Base-by-base conservation (phyloP, 2,888 invertebrate genomes). In the Rhyacophila evoluta region DNA sequence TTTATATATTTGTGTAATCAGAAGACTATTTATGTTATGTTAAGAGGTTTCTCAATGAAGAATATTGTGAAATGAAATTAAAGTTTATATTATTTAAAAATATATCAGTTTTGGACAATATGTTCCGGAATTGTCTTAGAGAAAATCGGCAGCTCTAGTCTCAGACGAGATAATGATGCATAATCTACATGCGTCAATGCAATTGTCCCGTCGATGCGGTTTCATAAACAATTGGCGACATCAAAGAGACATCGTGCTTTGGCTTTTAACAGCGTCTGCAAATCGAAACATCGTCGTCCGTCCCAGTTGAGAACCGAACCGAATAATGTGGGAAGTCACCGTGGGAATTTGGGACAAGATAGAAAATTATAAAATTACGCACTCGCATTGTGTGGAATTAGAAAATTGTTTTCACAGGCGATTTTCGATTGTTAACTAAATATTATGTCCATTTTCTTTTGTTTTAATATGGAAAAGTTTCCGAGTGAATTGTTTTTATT, bases 291-390 rank as follows among this genome's bases (percentile, higher is more conserved):
- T 6, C 29, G 19, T 55, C 19, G 55, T 8, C 55, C 55, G 55
- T 19, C 55, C 55, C 55, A 55, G 15, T 55, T 55, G 55, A 19
- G 19, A 55, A 55, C 10, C 25, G 25, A 55, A 55, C 55, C 55
- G 25, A 55, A 19, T 55, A 55, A 55, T 55, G 19, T 55, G 55
- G 55, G 55, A 55, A 55, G 8, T 19, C 8, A 19, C 25, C 55
- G 55, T 55, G 55, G 55, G 55, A 55, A 39, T 55, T 55, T 25
- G 25, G 55, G 25, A 10, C 55, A 55, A 55, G 55, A 55, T 39
- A 39, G 39, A 39, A 55, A 55, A 55, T 55, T 55, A 19, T 10
- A 55, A 55, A 19, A 1, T 6, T 6, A 6, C 29, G 6, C 29
- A 33, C 55, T 2, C 2, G 8, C 55, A 55, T 55, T 55, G 19